Evolutionary conservation across 2,888 invertebrate species (phyloP), one percentile per base, ranked within the genome.

Genomic region (Corbicula japonica): DNA sequence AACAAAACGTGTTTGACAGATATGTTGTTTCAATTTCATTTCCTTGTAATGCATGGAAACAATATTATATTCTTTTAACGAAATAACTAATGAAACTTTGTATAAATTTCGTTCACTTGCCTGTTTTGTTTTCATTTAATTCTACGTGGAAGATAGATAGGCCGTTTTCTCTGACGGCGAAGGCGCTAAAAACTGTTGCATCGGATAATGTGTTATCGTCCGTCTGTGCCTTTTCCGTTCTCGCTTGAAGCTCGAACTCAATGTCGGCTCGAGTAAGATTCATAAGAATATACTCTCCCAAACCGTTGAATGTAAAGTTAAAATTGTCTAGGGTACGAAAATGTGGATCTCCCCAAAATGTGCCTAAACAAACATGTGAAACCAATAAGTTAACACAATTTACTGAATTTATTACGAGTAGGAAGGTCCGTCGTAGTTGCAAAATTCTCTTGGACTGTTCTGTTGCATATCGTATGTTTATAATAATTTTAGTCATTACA

Each of bases 321-420:
- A 56, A 30, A n/a, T 48, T 48, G 32, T 75, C 75, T 2, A 75
- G 41, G 6, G 75, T 75, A 30, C 23, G 46, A 34, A 75, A 56
- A 30, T 75, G 75, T 5, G 75, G 75, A 41, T 75, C 75, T 18
- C 75, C 75, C 69, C 69, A 68, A 52, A 34, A 54, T 23, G 61
- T 46, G 15, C 68, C 69, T 73, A 23, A 30, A 58, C 26, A 46
- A 5, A 15, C 3, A 8, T n/a, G n/a, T n/a, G n/a, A n/a, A n/a
- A n/a, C n/a, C n/a, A n/a, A n/a, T n/a, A n/a, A n/a, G n/a, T n/a
- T n/a, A n/a, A n/a, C n/a, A n/a, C n/a, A n/a, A n/a, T n/a, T n/a
- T n/a, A n/a, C n/a, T n/a, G n/a, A n/a, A n/a, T n/a, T n/a, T n/a
- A n/a, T n/a, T n/a, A n/a, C n/a, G n/a, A n/a, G n/a, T n/a, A n/a